A percentile compares a stretch with the other conserved stretches of the same genome.
phyloP scores from a whole-genome alignment of 2,113 vertebrate species.

The Natator depressus region DNA sequence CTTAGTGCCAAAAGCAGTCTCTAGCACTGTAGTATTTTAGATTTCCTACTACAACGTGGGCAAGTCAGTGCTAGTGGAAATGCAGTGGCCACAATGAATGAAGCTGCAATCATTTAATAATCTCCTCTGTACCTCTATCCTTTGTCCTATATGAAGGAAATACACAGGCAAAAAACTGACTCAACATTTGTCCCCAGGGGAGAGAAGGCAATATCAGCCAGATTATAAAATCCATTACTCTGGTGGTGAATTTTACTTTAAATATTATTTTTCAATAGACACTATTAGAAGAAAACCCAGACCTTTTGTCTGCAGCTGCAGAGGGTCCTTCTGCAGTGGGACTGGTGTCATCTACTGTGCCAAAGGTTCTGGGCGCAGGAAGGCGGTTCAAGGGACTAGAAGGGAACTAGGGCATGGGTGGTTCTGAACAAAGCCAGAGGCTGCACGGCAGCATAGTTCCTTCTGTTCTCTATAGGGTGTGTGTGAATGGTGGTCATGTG shows the following conservation, averaged over 20 bases:
- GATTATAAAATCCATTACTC: background rate
- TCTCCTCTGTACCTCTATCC: accelerated
- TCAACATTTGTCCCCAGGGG: background rate
- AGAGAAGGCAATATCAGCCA: background rate
- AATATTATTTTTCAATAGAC: background rate
- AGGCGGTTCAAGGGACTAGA: background rate
- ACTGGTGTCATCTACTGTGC: background rate
- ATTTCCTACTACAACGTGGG: background rate
- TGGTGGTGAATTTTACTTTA: background rate
- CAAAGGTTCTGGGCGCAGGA: background rate
- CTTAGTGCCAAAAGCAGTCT: background rate
- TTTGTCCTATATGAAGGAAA: background rate
- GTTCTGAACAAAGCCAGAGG: background rate
- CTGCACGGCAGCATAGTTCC: background rate
- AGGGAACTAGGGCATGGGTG: background rate
- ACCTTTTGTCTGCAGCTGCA: background rate
- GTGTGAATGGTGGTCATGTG: background rate
- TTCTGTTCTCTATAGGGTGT: background rate
- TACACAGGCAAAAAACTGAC: background rate
- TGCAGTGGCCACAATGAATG: background rate
- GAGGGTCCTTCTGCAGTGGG: background rate
- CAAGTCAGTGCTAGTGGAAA: background rate
- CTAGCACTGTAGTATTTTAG: background rate
- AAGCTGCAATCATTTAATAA: background rate
- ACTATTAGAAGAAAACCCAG: background rate